These are phyloP conservation scores for Lordiphosa clarofinis DNA, from an alignment of 1,140 invertebrate genomes.

Conservation along the genomic window DNA sequence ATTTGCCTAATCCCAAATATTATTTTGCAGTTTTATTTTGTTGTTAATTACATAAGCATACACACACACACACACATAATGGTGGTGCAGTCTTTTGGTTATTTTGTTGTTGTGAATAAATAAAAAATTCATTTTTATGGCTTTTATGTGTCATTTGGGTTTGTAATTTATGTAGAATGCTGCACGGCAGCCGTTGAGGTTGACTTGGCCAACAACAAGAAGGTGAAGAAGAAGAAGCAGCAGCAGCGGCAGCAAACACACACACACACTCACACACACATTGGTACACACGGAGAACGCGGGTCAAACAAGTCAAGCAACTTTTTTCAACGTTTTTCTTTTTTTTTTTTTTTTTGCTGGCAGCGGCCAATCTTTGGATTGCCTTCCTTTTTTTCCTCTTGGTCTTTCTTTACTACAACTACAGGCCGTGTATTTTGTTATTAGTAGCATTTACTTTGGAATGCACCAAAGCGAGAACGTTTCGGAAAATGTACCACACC, in stretches of 20 bases:
- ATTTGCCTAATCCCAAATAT: conserved; percentile 22
- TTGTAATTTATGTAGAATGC: conserved; percentile 63
- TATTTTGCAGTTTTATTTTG: conserved; percentile 25
- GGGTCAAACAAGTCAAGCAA: conserved; percentile 71
- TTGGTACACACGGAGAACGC: conserved; percentile 15
- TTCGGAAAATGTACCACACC: conserved; percentile 64
- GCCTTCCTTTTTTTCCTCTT: conserved; percentile 55
- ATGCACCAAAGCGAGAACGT: conserved; percentile 77
- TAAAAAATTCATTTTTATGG: conserved; percentile 47
- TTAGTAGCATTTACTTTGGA: conserved; percentile 77
- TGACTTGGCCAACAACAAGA: conserved; percentile 32
- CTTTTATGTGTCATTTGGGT: conserved; percentile 49
- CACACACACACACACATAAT: conserved; percentile 6
- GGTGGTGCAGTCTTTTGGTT: conserved; percentile 33
- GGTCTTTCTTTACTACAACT: conserved; percentile 40
- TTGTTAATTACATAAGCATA: conserved; percentile 36
- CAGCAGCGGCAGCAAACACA: conserved; percentile 40
- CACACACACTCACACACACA: conserved; percentile 30
- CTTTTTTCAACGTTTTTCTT: conserved; percentile 46
- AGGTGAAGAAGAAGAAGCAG: conserved; percentile 24
- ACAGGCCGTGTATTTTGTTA: conserved; percentile 55
- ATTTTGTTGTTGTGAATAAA: conserved; percentile 38
- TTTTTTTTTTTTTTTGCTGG: conserved; percentile 57
- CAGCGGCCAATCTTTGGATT: conserved; percentile 65
- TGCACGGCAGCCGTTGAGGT: conserved; percentile 15